A percentile compares a stretch with the other conserved stretches of the same genome.
phyloP scores from a whole-genome alignment of 1,140 invertebrate species.

The Popillia japonica region DNA sequence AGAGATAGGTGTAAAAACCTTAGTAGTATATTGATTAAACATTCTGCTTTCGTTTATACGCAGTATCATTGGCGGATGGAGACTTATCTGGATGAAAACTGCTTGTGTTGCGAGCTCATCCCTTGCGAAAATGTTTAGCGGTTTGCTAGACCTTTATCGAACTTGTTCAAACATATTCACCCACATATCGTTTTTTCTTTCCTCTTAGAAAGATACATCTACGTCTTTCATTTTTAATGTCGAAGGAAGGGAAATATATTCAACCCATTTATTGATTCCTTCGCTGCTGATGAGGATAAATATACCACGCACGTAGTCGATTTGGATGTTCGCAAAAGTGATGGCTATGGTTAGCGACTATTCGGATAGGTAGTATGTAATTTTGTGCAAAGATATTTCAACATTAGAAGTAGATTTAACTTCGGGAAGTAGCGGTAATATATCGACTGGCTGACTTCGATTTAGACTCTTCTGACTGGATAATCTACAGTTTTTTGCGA shows the following conservation, averaged over 20 bases:
- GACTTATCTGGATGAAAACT: conserved; percentile 18
- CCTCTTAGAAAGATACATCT: neutral
- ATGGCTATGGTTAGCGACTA: no score
- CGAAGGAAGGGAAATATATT: neutral
- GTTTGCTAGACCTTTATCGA: conserved; percentile 1
- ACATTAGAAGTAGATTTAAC: no score
- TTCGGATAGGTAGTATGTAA: no score
- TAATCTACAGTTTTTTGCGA: no score
- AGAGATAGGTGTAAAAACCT: conserved; percentile 3
- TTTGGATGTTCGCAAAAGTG: no score
- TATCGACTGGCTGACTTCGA: no score
- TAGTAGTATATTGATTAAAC: conserved; percentile 13
- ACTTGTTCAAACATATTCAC: neutral
- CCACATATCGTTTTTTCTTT: neutral
- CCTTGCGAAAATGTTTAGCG: conserved; percentile 16
- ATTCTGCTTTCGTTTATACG: conserved; percentile 17
- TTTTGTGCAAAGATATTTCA: no score
- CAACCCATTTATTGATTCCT: neutral
- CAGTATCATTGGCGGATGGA: conserved; percentile 10
- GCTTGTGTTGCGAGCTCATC: conserved; percentile 17
- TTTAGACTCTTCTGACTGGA: no score
- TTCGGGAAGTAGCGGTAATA: no score
- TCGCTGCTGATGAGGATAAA: neutral
- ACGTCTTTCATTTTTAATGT: neutral
- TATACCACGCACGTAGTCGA: neutral